Base-by-base conservation (phyloP, 1,140 invertebrate genomes). In the Drosophila parabipectinata region DNA sequence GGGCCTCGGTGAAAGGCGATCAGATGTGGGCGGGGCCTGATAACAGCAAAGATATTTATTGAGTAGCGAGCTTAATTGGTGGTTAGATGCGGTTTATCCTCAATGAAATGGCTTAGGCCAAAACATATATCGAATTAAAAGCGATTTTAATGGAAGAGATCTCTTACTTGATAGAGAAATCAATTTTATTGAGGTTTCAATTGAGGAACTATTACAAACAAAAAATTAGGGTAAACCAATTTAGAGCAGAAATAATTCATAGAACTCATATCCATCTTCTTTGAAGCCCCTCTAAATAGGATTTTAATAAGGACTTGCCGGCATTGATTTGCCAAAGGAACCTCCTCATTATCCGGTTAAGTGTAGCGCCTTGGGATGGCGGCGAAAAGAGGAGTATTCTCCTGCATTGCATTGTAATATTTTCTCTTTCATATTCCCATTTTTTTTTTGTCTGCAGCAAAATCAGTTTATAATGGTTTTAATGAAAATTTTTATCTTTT, bases 401-500 rank as follows among this genome's bases (percentile, higher is more conserved):
- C 15, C 56, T 39, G 26, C 26, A 28, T 37, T 32, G 44, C 28
- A 64, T 69, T 69, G 66, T 67, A 24, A 56, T 32, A 57, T 44
- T 57, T 44, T 62, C 59, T 44, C 52, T 61, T 62, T 57, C 37
- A 63, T 68, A 39, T 62, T 64, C 34, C 47, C 26, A 28, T 28
- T 45, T 50, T 62, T 15, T 44, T 50, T 62, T 56, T 63, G 56
- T 47, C 77, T 77, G 63, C 72, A 60, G 61, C 73, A 48, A 63
- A 55, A 76, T 62, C 68, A 77, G 77, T 68, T 85, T 84, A 67
- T 87, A 88, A 87, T 79, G 83, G 75, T 79, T 87, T 87, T 87
- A 87, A 87, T 87, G 72, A 87, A 69, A 87, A 83, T 88, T 87
- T 87, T 83, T 79, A 88, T 88, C 83, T 88, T 79, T 88, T 82